Percentiles rank a stretch among this genome's conserved stretches.
Evolutionary conservation across 2,888 invertebrate genomes (phyloP).

Genomic region (Charanyca ferruginea): DNA sequence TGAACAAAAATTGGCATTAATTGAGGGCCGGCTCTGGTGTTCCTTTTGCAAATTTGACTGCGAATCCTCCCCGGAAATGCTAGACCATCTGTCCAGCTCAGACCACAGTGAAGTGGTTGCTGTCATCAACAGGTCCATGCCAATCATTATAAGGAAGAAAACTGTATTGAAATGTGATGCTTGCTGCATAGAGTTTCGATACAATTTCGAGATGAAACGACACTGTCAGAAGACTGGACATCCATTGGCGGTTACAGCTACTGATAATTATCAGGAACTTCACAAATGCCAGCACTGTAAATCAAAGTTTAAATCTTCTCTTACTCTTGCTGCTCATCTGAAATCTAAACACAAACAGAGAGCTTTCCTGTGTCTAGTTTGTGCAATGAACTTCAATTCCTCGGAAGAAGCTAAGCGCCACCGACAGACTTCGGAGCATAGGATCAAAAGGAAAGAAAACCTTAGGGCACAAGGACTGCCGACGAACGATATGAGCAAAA

Average conservation of each 20-base stretch:
- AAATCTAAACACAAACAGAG: constrained; percentile 91
- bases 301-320: constrained; percentile 91
- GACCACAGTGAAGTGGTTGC: constrained; percentile 94
- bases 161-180: constrained; percentile 92
- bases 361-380: constrained; percentile 93
- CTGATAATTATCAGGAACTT: constrained; percentile 92
- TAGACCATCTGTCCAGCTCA: constrained; percentile 92
- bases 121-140: constrained; percentile 95
- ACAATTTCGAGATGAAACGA: constrained; percentile 93
- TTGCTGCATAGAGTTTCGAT: constrained; percentile 93
- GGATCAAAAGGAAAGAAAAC: constrained; percentile 89
- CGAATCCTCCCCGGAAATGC: constrained; percentile 92
- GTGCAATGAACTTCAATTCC: constrained; percentile 92
- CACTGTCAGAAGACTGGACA: constrained; percentile 91
- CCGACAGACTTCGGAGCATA: constrained; percentile 92
- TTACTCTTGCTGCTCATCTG: constrained; percentile 93
- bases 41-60: constrained; percentile 94
- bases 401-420: constrained; percentile 92
- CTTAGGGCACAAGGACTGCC: constrained; percentile 79
- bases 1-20: constrained; percentile 84
- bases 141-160: constrained; percentile 94
- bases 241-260: constrained; percentile 87
- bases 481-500: constrained; percentile 84
- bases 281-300: constrained; percentile 92
- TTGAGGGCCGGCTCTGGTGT: constrained; percentile 93